A percentile compares a stretch with the other conserved stretches of the same genome.
Conservation (phyloP, 2,797 vertebrate genomes). For the Ispidina picta region DNA sequence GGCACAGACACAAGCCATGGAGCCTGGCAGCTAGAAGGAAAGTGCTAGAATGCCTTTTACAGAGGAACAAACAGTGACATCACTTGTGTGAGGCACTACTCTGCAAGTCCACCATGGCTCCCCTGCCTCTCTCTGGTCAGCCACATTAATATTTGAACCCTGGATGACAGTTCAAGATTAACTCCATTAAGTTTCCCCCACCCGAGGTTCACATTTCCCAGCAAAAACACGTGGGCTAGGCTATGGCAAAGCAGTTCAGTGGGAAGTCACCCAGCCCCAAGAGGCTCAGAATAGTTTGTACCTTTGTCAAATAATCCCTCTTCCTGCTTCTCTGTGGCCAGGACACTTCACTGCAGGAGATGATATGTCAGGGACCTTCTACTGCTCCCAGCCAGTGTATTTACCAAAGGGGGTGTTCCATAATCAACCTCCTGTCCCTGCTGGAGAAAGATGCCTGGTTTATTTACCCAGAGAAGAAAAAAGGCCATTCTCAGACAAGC, state of each 20-base stretch:
- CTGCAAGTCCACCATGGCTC: slow-evolving; percentile 35
- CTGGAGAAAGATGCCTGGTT: not conserved
- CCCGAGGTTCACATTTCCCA: slow-evolving; percentile 29
- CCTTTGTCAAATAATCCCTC: slow-evolving; percentile 12
- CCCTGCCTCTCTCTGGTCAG: not conserved
- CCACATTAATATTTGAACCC: slow-evolving; percentile 31
- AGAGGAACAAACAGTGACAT: slow-evolving; percentile 11
- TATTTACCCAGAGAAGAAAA: not conserved
- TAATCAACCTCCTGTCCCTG: not conserved
- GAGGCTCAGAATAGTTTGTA: not conserved
- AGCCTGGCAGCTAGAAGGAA: not conserved
- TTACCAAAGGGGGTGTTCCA: not conserved
- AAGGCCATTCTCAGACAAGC: not conserved
- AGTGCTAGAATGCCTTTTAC: not conserved
- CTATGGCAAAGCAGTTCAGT: not conserved
- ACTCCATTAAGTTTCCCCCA: slow-evolving; percentile 20
- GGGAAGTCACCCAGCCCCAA: not conserved
- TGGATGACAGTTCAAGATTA: slow-evolving; percentile 27
- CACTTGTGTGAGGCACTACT: not conserved
- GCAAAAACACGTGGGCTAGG: not conserved
- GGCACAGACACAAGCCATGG: not conserved
- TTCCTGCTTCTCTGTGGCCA: not conserved
- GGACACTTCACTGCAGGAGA: not conserved
- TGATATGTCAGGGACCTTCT: not conserved
- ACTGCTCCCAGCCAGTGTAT: not conserved